Evolutionary conservation across 2,113 vertebrate species (phyloP).

Genomic region (Pristiophorus japonicus): DNA sequence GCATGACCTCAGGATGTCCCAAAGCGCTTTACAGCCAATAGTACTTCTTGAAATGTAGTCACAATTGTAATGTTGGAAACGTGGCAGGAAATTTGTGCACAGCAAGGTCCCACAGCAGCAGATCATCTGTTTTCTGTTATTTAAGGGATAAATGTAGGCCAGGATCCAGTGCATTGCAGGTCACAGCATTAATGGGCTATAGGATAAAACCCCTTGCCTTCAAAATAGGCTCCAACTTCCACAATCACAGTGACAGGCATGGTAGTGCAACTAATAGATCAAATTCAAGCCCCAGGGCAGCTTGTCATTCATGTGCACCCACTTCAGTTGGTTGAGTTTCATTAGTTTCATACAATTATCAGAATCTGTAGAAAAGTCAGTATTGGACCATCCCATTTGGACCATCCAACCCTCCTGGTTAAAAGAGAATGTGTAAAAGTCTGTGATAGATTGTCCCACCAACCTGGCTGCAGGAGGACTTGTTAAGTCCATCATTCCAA

Average conservation of each 20-base stretch:
- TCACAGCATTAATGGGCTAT: background rate
- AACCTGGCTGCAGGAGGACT: background rate
- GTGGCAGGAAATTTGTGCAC: background rate
- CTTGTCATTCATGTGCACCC: background rate
- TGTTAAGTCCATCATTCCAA: background rate
- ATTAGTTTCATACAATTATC: background rate
- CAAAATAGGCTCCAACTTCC: background rate
- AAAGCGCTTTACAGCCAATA: background rate
- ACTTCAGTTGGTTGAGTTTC: background rate
- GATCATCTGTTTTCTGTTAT: background rate
- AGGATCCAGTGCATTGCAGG: background rate
- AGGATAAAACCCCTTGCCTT: background rate
- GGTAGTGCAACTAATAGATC: background rate
- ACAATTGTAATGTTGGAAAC: background rate
- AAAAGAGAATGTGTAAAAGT: background rate
- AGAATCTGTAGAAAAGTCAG: background rate
- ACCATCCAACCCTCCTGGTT: background rate
- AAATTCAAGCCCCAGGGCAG: background rate
- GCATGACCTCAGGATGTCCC: background rate
- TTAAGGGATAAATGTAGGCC: background rate
- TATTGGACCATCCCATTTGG: background rate
- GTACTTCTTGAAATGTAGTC: background rate
- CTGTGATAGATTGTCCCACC: background rate
- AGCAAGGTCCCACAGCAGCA: background rate
- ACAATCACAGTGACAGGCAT: background rate